Base-by-base conservation (phyloP, 2,797 vertebrate genomes). In the Gymnocypris eckloni region DNA sequence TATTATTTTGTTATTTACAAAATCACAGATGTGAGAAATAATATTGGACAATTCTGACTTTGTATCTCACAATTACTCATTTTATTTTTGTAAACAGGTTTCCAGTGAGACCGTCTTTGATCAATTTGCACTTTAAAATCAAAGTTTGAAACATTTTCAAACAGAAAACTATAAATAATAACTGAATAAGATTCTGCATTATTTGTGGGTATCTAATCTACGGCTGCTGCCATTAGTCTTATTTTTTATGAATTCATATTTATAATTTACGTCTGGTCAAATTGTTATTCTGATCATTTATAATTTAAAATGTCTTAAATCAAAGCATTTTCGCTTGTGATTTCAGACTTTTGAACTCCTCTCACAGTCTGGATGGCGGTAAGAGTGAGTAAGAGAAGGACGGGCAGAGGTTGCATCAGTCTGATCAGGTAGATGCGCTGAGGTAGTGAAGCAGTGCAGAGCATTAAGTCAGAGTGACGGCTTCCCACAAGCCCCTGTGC, bases 401-500 rank as follows among this genome's bases (percentile, higher is more conserved):
- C 1, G 22, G 66, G 39, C 7, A 52, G 66, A 56, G 20, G 67
- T 48, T 11, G n/a, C 4, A 18, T 45, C 5, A 10, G 78, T 13
- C 41, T 66, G 45, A 71, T 33, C 69, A 56, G 33, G 6, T 81
- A 59, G 39, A 48, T 64, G 70, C 61, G 43, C 70, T 28, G 15
- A 52, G 43, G 2, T 56, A 43, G 22, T 59, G 22, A 72, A 82
- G 37, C 45, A 67, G 79, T 41, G 48, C 66, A 54, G 33, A 54
- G 66, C 52, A 61, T 45, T 37, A 61, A 82, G n/a, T 73, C 59
- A 64, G 81, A 16, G 25, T 61, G 71, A 33, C 20, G 5, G 70
- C 59, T 73, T 82, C 81, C 54, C 70, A 37, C 43, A 54, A 83
- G 81, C 81, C 41, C 28, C 43, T 64, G 81, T 28, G 0, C 7